These are phyloP conservation scores for Drosophila lacicola DNA, from an alignment of 2,888 invertebrate species.

Conservation along the genomic window DNA sequence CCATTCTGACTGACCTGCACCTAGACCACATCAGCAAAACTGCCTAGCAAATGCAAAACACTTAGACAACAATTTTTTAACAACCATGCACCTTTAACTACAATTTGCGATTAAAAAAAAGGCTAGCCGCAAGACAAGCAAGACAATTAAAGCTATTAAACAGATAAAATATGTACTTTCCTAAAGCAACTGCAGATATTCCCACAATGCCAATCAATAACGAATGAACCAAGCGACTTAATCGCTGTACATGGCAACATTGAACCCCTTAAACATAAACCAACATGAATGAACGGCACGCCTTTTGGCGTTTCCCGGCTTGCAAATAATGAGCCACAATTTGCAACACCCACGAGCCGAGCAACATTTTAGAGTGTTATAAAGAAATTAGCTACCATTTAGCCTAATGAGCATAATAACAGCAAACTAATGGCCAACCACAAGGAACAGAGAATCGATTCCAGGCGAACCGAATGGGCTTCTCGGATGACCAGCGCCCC, in stretches of 20 bases:
- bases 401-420: slow-evolving; percentile 75
- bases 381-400: slow-evolving; percentile 78
- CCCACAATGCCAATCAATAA: slow-evolving; percentile 47
- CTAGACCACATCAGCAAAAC: too few species aligned
- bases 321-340: slow-evolving; percentile 58
- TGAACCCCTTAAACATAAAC: slow-evolving; percentile 10
- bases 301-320: slow-evolving; percentile 4
- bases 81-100: neutral
- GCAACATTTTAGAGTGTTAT: slow-evolving; percentile 73
- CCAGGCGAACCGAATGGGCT: neutral
- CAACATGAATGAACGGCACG: neutral
- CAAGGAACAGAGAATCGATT: slow-evolving; percentile 16
- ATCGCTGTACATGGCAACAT: slow-evolving; percentile 22
- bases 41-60: too few species aligned
- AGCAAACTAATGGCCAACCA: slow-evolving; percentile 65
- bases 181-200: slow-evolving; percentile 39
- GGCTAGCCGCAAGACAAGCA: neutral
- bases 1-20: too few species aligned
- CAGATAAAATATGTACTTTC: slow-evolving; percentile 13
- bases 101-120: neutral
- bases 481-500: slow-evolving; percentile 23
- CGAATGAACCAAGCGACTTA: slow-evolving; percentile 32
- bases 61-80: neutral
- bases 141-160: slow-evolving; percentile 18
- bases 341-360: slow-evolving; percentile 55